These are phyloP conservation scores for Anhinga rufa DNA, from an alignment of 2,113 vertebrate species.

Conservation along the genomic window DNA sequence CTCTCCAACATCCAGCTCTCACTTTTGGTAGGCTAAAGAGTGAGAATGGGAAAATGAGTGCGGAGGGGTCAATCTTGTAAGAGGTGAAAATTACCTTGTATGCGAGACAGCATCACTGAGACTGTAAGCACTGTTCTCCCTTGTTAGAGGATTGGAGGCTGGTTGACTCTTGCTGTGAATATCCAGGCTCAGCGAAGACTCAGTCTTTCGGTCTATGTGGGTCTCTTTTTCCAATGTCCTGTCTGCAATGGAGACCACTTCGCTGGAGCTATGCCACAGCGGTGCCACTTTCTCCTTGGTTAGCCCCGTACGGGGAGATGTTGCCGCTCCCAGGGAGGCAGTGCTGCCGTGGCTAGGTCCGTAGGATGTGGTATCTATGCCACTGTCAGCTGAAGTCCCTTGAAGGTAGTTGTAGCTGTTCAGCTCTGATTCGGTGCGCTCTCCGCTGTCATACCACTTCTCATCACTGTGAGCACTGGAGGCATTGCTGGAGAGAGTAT, in stretches of 20 bases:
- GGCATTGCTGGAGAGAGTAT: conserved; percentile 91
- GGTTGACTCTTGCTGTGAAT: conserved; percentile 78
- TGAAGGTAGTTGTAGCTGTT: conserved; percentile 90
- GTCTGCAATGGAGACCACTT: conserved; percentile 83
- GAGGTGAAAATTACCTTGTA: conserved; percentile 78
- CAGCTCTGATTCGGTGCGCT: conserved; percentile 82
- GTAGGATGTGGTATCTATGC: conserved; percentile 92
- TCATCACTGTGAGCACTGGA: conserved; percentile 93
- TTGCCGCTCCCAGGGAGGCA: conserved; percentile 81
- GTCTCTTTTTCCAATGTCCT: conserved; percentile 78
- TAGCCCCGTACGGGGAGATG: conserved; percentile 67
- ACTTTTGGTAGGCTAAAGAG: background rate
- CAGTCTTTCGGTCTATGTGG: conserved; percentile 77
- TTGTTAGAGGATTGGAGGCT: conserved; percentile 79
- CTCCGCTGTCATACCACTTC: conserved; percentile 91
- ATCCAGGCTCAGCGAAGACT: conserved; percentile 79
- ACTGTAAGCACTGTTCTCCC: conserved; percentile 90
- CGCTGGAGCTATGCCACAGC: conserved; percentile 88
- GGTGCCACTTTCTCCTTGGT: conserved; percentile 82
- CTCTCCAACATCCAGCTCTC: background rate
- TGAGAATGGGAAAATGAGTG: background rate
- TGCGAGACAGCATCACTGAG: conserved; percentile 85
- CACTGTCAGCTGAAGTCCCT: conserved; percentile 88
- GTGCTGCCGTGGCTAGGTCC: conserved; percentile 85
- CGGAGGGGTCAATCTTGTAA: background rate